These are phyloP conservation scores for Esox niger DNA, from an alignment of 2,113 vertebrate species.

Conservation along the genomic window DNA sequence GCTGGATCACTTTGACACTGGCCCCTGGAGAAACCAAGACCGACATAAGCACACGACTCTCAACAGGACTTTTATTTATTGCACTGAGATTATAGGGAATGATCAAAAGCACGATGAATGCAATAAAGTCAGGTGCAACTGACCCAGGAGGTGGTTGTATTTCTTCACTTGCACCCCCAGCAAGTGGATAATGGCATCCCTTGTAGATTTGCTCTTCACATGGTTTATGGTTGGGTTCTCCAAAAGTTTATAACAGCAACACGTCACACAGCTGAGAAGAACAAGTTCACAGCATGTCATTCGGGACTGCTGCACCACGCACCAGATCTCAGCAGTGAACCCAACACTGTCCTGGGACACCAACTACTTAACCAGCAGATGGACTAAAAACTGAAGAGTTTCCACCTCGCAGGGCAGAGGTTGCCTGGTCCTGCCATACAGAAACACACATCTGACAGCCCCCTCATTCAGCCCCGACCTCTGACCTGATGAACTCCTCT, in stretches of 20 bases:
- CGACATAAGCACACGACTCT: no score
- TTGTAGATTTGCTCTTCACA: conserved; percentile 81
- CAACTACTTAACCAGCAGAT: no score
- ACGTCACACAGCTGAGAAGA: conserved; percentile 81
- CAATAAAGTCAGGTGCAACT: conserved; percentile 59
- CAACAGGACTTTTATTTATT: no score
- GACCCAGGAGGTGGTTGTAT: conserved; percentile 88
- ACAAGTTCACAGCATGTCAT: background rate
- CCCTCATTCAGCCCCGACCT: background rate
- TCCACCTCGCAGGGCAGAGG: no score
- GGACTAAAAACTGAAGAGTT: no score
- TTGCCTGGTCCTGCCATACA: background rate
- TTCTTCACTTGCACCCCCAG: conserved; percentile 83
- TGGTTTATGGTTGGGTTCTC: conserved; percentile 86
- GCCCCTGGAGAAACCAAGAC: conserved; percentile 82
- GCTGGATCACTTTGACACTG: conserved; percentile 87
- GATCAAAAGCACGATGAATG: no score
- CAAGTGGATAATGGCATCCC: conserved; percentile 81
- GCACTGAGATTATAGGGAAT: background rate
- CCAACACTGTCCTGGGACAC: no score
- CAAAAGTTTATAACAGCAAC: conserved; percentile 89
- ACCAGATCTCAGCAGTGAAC: background rate
- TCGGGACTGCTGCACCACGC: background rate
- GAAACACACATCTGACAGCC: background rate
- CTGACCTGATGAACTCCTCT: conserved; percentile 89